Base-by-base conservation (phyloP, 2,113 vertebrate species). In the Spermophilus dauricus region DNA sequence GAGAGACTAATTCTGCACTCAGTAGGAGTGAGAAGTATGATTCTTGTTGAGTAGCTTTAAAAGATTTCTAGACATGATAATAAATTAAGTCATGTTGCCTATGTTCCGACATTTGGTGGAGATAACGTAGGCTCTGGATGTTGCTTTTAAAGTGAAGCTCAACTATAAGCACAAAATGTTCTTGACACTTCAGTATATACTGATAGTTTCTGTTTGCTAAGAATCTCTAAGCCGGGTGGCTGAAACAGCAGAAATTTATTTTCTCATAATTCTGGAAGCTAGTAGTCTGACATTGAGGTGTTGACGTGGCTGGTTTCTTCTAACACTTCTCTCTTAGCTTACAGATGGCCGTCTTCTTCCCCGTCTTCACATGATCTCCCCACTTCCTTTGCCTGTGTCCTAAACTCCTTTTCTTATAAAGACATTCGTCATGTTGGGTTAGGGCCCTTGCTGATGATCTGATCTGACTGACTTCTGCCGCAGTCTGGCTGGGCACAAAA, bases 31-130 rank as follows among this genome's bases (percentile, higher is more conserved):
- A 95, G 22, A 91, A 67, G 9, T 34, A 6, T 65, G 39, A 28
- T 67, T 88, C 28, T 75, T 86, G 26, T 67, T 32, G 70, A 91
- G 17, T 76, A 67, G 69, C 34, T 80, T 86, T 42, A 69, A 86
- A 97, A 89, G 22, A 70, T 51, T 51, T 96, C 77, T 58, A 72
- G 67, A 37, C 53, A 24, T 45, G 13, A 94, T 67, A 45, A 92
- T 75, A 94, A 89, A 91, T 91, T 8, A 7, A 51, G 30, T 95
- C 32, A 65, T 53, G 73, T 96, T 63, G 75, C 9, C n/a, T 93
- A 2, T 24, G n/a, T 7, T 86, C 12, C 7, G 14, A 32, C 75
- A 81, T 51, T 96, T 94, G 56, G 26, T 5, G 45, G 11, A 28
- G 17, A 91, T 72, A 84, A 96, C 17, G 48, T 85, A 63, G 30